Evolutionary conservation across 2,797 vertebrate species (phyloP).

Genomic region (Valencia hispanica): DNA sequence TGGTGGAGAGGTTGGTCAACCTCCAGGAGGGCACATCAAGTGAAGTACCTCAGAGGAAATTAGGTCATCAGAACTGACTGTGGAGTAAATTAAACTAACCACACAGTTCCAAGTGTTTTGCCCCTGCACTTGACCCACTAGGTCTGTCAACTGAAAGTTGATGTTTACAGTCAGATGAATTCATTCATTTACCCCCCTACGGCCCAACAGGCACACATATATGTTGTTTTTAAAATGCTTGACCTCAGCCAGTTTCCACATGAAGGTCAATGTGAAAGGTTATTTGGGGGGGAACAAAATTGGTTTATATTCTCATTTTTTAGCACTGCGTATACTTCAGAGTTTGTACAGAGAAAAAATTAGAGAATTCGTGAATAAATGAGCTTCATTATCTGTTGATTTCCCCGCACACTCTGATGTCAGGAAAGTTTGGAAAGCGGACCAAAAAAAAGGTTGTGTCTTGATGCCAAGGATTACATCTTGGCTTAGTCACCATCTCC

Average conservation of each 20-base stretch:
- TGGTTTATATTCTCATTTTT: constrained; percentile 32
- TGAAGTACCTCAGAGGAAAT: constrained; percentile 83
- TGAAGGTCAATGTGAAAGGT: constrained; percentile 31
- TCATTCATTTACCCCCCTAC: constrained; percentile 60
- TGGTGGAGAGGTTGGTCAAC: constrained; percentile 75
- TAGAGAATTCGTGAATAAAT: constrained; percentile 3
- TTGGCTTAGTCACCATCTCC: constrained; percentile 53
- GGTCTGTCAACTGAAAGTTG: constrained; percentile 43
- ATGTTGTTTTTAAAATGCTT: constrained; percentile 63
- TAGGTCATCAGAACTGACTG: constrained; percentile 71
- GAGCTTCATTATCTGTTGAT: constrained; percentile 18
- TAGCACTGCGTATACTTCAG: constrained; percentile 19
- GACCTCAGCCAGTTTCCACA: constrained; percentile 40
- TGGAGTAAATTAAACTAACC: constrained; percentile 49
- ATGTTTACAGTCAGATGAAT: constrained; percentile 55
- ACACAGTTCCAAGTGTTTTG: constrained; percentile 49
- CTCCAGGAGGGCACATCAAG: constrained; percentile 81
- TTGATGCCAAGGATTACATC: constrained; percentile 68
- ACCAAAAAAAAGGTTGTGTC: constrained; percentile 41
- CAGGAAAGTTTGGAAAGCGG: constrained; percentile 30
- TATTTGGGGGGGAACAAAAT: constrained; percentile 21
- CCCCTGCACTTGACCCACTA: constrained; percentile 47
- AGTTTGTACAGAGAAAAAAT: constrained; percentile 23
- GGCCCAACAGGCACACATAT: constrained; percentile 33
- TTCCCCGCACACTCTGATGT: constrained; percentile 34